Evolutionary conservation across 2,113 vertebrate species (phyloP), one percentile per base, ranked within the genome.

Genomic region (Myotis brandtii): DNA sequence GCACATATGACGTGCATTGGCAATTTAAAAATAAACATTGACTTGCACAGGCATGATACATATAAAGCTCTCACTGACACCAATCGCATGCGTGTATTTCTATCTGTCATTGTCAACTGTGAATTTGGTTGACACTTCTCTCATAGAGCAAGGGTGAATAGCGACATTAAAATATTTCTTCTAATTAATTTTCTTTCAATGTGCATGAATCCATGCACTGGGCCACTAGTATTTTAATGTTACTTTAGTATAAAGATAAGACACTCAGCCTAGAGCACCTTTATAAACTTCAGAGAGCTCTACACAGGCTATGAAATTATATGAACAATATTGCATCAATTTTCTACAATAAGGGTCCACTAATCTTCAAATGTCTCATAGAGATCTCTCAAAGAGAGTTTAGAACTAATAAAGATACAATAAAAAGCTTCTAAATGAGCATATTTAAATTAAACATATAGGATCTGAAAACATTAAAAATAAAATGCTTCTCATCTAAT

Each of bases 391-490:
- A 93, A 83, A 87, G 52, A 84, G 21, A 84, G 3, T 82, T 84
- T 81, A 92, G 34, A 86, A 89, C 1, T 52, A 48, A 34, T 85
- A n/a, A 12, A 70, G 69, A 90, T 46, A 93, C 7, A 20, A 75
- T 10, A 9, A 14, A 30, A 56, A 5, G 5, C 43, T 88, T 91
- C 7, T 72, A 91, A 75, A 56, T 66, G 3, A 76, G 64, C 12
- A 69, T 37, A 70, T 76, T 67, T 7, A 23, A 50, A 32, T 30
- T 69, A 69, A 77, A 66, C 17, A 93, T 54, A 76, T 48, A 54
- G n/a, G 40, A 54, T 64, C 34, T 69, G 52, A 93, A 93, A 87
- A 46, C 4, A 34, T 56, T 86, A 95, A 93, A 66, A 82, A 84
- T 62, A 89, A 43, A 84, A 56, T 73, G 8, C 1, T 43, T 92